A percentile compares a stretch with the other conserved stretches of the same genome.
phyloP scores from a whole-genome alignment of 2,113 vertebrate genomes.

The Lamprotornis superbus region DNA sequence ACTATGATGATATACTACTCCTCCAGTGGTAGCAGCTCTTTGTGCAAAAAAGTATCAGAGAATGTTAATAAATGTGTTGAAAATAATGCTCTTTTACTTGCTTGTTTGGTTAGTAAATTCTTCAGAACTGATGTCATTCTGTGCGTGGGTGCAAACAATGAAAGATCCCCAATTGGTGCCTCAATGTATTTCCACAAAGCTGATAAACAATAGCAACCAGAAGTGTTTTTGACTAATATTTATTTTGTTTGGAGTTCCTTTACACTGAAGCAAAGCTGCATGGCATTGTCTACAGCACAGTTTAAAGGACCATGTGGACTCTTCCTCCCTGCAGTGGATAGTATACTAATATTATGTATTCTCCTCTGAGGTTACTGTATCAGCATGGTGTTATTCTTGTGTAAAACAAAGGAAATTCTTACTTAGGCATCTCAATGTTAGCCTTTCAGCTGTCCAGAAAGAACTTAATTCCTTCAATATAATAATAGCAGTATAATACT shows the following conservation, averaged over 20 bases:
- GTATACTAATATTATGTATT: not conserved
- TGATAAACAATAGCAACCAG: slow-evolving; percentile 51
- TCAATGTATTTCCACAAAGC: slow-evolving; percentile 41
- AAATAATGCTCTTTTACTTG: slow-evolving; percentile 21
- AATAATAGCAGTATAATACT: not conserved
- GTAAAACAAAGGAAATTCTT: not conserved
- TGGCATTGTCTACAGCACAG: not conserved
- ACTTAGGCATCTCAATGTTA: not conserved
- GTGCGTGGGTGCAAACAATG: slow-evolving; percentile 51
- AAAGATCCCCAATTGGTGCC: slow-evolving; percentile 36
- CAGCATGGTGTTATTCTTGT: slow-evolving; percentile 10
- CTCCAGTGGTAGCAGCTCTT: not conserved
- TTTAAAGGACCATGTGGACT: not conserved
- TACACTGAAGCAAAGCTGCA: not conserved
- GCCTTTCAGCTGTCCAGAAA: not conserved
- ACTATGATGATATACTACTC: not conserved
- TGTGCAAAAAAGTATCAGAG: not conserved
- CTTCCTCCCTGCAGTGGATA: not conserved
- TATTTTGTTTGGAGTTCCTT: slow-evolving; percentile 53
- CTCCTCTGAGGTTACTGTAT: not conserved
- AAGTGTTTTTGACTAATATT: slow-evolving; percentile 22
- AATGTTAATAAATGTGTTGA: slow-evolving; percentile 2
- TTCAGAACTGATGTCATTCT: slow-evolving; percentile 29
- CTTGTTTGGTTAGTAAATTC: slow-evolving; percentile 49
- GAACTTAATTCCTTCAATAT: not conserved